Percentiles rank a stretch among this genome's conserved stretches.
Evolutionary conservation across 2,888 invertebrate genomes (phyloP).

Genomic region (Hirudinaria manillensis): DNA sequence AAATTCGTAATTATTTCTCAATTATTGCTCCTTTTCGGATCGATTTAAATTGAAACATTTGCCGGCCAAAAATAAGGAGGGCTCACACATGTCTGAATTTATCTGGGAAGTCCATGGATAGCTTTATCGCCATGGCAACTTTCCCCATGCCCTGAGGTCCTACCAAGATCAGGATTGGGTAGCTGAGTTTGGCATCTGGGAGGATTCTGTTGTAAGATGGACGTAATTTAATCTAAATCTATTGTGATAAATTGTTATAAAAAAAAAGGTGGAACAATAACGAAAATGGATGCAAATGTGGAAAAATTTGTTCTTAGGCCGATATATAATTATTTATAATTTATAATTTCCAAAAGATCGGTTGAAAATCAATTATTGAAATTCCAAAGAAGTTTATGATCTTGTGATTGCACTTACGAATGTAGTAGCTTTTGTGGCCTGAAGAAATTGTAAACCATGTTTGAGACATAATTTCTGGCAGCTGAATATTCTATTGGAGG

Average conservation of each 20-base stretch:
- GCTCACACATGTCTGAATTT: slow-evolving; percentile 4
- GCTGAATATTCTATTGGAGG: slow-evolving; percentile 16
- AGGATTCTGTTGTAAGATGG: background rate
- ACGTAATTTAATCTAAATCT: too few relatives aligned
- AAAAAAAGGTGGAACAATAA: too few relatives aligned
- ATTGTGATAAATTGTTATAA: too few relatives aligned
- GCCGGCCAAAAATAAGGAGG: background rate
- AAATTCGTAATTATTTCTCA: background rate
- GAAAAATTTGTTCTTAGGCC: too few relatives aligned
- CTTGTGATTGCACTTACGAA: background rate
- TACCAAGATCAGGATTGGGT: slow-evolving; percentile 4
- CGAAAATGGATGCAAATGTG: too few relatives aligned
- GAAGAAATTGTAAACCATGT: slow-evolving; percentile 10
- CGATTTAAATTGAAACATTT: background rate
- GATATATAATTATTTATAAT: too few relatives aligned
- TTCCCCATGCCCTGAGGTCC: slow-evolving; percentile 22
- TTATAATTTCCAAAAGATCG: too few relatives aligned
- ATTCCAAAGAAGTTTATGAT: too few relatives aligned
- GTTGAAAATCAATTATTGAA: too few relatives aligned
- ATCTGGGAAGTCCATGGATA: background rate
- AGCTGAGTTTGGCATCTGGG: background rate
- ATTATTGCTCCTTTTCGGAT: background rate
- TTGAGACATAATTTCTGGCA: background rate
- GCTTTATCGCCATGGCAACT: background rate
- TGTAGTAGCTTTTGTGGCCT: background rate